Conservation (phyloP, 2,113 vertebrate species). For the Lagenorhynchus albirostris region DNA sequence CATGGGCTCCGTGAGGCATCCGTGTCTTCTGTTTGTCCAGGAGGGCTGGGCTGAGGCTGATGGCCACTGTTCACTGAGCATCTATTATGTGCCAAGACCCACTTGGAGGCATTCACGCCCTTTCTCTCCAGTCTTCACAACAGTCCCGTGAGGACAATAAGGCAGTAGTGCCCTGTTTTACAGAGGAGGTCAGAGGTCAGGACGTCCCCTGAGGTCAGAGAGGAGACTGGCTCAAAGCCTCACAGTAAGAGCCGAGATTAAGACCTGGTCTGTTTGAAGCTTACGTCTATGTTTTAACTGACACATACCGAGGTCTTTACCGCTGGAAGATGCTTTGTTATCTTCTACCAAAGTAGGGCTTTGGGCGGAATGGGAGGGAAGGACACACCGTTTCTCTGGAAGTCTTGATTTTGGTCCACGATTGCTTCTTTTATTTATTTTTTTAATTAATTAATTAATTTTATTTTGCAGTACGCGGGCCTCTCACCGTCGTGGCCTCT, state of each 20-base stretch:
- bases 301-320: accelerated
- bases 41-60: background rate
- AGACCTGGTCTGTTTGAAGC: background rate
- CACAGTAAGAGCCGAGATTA: background rate
- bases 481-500: too few species aligned
- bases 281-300: accelerated
- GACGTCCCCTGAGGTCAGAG: background rate
- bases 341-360: background rate
- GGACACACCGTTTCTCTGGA: background rate
- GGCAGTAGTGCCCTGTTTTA: background rate
- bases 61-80: background rate
- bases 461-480: too few species aligned
- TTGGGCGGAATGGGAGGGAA: background rate
- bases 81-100: background rate
- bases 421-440: background rate
- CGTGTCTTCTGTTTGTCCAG: accelerated
- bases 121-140: background rate
- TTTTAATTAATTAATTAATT: too few species aligned
- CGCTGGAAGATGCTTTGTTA: background rate
- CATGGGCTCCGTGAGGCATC: background rate
- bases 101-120: background rate
- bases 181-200: background rate
- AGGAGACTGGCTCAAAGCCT: background rate
- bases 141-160: background rate
- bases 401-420: background rate